These are phyloP conservation scores for Prosopocoilus inquinatus DNA, from an alignment of 2,888 invertebrate genomes.

Conservation along the genomic window DNA sequence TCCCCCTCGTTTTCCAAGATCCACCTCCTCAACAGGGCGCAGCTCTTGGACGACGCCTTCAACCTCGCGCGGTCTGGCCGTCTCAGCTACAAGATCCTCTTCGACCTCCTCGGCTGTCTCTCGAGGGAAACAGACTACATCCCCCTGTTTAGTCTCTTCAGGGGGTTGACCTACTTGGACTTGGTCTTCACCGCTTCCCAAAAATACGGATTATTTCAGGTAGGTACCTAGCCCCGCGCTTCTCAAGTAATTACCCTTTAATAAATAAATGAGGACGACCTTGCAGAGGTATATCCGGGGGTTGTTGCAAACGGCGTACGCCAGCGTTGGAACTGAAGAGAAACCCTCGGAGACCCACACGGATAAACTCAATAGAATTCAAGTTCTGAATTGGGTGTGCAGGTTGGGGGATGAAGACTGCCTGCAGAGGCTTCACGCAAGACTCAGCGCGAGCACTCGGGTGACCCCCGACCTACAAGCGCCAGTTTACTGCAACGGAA, in stretches of 20 bases:
- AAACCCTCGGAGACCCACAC: background rate
- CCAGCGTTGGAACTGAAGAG: conserved; percentile 10
- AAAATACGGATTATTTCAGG: conserved; percentile 19
- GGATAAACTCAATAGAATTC: conserved; percentile 44
- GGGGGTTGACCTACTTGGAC: conserved; percentile 22
- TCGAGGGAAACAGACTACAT: conserved; percentile 59
- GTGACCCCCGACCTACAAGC: conserved; percentile 5
- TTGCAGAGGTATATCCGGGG: conserved; percentile 8
- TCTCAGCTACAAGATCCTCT: conserved; percentile 54
- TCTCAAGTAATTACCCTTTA: no score
- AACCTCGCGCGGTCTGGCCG: conserved; percentile 57
- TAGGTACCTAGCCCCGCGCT: no score
- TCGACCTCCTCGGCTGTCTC: conserved; percentile 61
- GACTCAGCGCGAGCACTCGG: background rate
- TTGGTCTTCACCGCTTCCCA: conserved; percentile 12
- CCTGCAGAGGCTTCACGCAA: background rate
- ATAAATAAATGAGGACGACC: no score
- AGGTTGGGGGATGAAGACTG: conserved; percentile 44
- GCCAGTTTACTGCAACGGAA: conserved; percentile 9
- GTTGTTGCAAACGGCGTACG: conserved; percentile 14
- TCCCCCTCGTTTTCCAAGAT: conserved; percentile 50
- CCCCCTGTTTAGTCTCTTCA: conserved; percentile 55
- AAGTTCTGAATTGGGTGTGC: conserved; percentile 35
- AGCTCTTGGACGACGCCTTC: conserved; percentile 56
- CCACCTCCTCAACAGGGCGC: conserved; percentile 56